Evolutionary conservation across 2,888 invertebrate species (phyloP).

Genomic region (Hemaris fuciformis): DNA sequence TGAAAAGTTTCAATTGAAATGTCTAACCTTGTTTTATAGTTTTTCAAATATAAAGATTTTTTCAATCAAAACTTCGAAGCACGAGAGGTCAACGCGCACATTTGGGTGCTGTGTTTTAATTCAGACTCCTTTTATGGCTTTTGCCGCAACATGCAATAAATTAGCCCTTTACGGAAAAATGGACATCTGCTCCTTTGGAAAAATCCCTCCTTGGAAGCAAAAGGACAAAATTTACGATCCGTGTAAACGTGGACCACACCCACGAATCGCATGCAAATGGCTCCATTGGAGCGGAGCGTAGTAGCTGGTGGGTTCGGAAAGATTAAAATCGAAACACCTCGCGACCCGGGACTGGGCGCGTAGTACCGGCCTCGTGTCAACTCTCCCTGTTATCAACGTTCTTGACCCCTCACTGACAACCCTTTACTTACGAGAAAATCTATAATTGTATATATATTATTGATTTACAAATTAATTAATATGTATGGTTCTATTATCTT

Average conservation of each 20-base stretch:
- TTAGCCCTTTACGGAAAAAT: constrained; percentile 74
- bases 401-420: no score
- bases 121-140: constrained; percentile 65
- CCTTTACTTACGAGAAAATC: no score
- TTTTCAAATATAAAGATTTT: not conserved
- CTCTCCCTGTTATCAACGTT: no score
- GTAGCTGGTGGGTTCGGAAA: constrained; percentile 50
- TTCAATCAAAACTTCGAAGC: constrained; percentile 10
- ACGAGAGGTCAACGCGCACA: constrained; percentile 55
- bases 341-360: constrained; percentile 39
- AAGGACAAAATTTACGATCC: constrained; percentile 79
- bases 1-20: constrained; percentile 7
- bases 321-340: constrained; percentile 66
- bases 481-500: no score
- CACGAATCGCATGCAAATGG: constrained; percentile 78
- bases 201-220: constrained; percentile 71
- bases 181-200: constrained; percentile 73
- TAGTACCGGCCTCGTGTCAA: no score
- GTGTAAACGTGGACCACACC: constrained; percentile 72
- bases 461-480: no score
- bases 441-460: no score
- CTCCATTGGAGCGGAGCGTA: constrained; percentile 66
- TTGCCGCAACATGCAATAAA: constrained; percentile 72
- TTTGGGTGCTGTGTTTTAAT: constrained; percentile 62
- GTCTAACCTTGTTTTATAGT: not conserved